Conservation (phyloP, 1,140 invertebrate species). For the Papilio machaon region DNA sequence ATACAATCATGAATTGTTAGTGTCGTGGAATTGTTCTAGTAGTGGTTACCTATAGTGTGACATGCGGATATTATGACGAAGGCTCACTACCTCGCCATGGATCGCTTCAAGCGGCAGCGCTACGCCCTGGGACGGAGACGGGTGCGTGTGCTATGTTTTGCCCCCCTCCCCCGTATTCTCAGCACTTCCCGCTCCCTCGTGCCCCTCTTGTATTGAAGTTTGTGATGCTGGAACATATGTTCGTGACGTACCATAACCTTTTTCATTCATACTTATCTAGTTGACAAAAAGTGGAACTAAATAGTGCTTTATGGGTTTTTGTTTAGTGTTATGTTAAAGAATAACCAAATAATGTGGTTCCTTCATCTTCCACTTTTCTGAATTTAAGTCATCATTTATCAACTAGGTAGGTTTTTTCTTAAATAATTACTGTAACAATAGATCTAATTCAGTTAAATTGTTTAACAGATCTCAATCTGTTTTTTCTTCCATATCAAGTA, state of each 20-base stretch:
- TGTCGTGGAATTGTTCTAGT: slow-evolving; percentile 45
- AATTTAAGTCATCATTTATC: not conserved
- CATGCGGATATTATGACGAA: slow-evolving; percentile 74
- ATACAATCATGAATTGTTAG: slow-evolving; percentile 44
- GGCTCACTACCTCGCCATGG: slow-evolving; percentile 55
- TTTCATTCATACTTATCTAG: not conserved
- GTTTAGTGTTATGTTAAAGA: not conserved
- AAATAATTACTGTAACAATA: not conserved
- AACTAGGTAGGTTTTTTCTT: not conserved
- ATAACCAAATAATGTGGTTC: not conserved
- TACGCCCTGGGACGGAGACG: slow-evolving; percentile 53
- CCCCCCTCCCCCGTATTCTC: not conserved
- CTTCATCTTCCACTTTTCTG: not conserved
- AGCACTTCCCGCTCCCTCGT: not conserved
- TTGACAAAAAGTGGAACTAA: not conserved
- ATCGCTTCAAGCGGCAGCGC: slow-evolving; percentile 61
- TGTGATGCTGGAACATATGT: slow-evolving; percentile 31
- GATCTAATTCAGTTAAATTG: not conserved
- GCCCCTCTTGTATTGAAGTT: not conserved
- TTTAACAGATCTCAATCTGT: no score
- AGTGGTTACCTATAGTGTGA: slow-evolving; percentile 55
- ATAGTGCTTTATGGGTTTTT: not conserved
- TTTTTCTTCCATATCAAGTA: no score
- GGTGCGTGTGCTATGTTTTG: slow-evolving; percentile 51
- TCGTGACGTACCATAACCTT: slow-evolving; percentile 1